A percentile compares a stretch with the other conserved stretches of the same genome.
Conservation (phyloP, 2,113 vertebrate genomes). For the Thunnus maccoyii region DNA sequence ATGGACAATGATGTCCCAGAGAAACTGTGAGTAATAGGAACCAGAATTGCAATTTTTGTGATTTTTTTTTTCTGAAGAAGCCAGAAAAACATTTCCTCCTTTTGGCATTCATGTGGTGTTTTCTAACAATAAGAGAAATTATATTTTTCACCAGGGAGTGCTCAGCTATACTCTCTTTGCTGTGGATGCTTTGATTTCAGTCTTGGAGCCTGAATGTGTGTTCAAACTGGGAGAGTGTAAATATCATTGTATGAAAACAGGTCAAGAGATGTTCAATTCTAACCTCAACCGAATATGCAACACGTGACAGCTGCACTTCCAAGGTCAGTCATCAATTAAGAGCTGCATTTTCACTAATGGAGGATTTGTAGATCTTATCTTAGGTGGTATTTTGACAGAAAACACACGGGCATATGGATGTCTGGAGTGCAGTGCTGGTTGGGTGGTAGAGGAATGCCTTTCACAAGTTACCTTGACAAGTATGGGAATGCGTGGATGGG, state of each 20-base stretch:
- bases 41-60: constrained; percentile 1
- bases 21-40: neutral
- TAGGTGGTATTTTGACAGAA: constrained; percentile 44
- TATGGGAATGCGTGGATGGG: constrained; percentile 30
- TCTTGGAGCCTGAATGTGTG: neutral
- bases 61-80: neutral
- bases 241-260: neutral
- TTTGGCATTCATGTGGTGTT: neutral
- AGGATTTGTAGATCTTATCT: neutral
- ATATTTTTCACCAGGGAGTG: neutral
- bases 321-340: neutral
- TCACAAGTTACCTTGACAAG: constrained; percentile 40
- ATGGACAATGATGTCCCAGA: neutral
- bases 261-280: neutral
- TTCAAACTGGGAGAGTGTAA: neutral
- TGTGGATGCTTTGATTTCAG: neutral
- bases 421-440: neutral
- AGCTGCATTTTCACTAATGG: neutral
- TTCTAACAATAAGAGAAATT: neutral
- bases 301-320: neutral
- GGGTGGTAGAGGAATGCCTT: neutral
- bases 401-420: constrained; percentile 37
- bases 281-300: too few relatives aligned
- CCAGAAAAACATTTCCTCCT: neutral
- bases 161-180: neutral